Percentiles rank a stretch among this genome's conserved stretches.
Evolutionary conservation across 30 jellyfish, hydroid and myxozoan species (phyloP).

Genomic region (Clytia hemisphaerica): DNA sequence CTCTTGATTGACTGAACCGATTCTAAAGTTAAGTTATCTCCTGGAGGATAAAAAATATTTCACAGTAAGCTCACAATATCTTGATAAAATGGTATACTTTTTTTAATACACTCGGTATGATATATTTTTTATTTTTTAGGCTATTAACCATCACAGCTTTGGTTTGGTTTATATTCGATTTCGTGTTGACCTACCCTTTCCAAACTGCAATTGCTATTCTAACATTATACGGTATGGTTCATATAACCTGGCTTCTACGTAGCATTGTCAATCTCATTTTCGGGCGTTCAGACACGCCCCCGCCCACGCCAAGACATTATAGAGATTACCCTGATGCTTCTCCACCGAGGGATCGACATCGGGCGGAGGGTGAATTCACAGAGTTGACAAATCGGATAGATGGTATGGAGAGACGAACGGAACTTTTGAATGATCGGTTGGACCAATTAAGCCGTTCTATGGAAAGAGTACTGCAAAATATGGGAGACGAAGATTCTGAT

Average conservation of each 20-base stretch:
- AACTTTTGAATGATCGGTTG: constrained; percentile 23
- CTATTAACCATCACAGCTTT: constrained; percentile 57
- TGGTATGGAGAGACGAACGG: constrained; percentile 40
- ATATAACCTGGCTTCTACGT: not conserved
- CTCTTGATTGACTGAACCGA: no score
- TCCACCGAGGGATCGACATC: not conserved
- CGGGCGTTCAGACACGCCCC: not conserved
- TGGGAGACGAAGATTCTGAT: not conserved
- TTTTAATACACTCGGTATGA: no score
- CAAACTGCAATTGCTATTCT: constrained; percentile 32
- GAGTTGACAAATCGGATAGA: constrained; percentile 37
- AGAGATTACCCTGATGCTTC: not conserved
- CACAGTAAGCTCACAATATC: no score
- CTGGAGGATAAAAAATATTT: no score
- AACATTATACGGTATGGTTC: not conserved
- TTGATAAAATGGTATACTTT: no score
- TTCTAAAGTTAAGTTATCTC: no score
- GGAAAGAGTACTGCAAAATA: not conserved
- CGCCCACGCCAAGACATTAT: not conserved
- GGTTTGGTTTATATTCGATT: constrained; percentile 56
- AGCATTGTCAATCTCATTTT: constrained; percentile 12
- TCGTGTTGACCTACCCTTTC: constrained; percentile 51
- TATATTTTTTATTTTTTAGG: constrained; percentile 29
- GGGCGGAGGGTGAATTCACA: constrained; percentile 14
- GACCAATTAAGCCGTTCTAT: not conserved